A percentile compares a stretch with the other conserved stretches of the same genome.
phyloP scores from a whole-genome alignment of 1,140 invertebrate species.

The Homarus americanus region DNA sequence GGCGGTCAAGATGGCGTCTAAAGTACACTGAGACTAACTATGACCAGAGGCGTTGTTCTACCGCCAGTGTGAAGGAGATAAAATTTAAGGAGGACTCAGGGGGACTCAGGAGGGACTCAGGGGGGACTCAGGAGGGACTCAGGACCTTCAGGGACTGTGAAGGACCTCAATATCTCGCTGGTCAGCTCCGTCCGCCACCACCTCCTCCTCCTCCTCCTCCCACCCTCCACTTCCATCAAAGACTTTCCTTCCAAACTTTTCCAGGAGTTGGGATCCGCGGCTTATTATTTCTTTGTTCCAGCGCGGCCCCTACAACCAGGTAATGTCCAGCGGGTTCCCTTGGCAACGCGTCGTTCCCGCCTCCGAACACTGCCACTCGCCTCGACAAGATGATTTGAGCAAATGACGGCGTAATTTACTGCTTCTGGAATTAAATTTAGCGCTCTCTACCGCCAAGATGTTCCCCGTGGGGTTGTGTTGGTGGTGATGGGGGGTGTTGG shows the following conservation, averaged over 20 bases:
- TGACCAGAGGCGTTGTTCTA: too few species aligned
- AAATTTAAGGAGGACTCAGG: too few species aligned
- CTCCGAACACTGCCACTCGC: conserved; percentile 39
- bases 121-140: neutral
- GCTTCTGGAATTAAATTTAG: neutral
- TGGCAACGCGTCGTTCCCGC: conserved; percentile 71
- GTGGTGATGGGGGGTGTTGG: neutral
- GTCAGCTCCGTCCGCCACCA: neutral
- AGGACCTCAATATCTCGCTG: conserved; percentile 20
- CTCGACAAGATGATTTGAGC: conserved; percentile 56
- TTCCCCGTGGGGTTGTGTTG: neutral
- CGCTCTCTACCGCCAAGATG: neutral
- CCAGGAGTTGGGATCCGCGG: conserved; percentile 65
- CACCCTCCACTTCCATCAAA: conserved; percentile 52
- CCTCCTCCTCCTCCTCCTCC: conserved; percentile 21
- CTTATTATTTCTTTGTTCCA: conserved; percentile 73
- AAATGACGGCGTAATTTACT: conserved; percentile 66
- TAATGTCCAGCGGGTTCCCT: conserved; percentile 69
- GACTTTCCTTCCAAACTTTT: conserved; percentile 67
- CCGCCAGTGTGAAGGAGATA: too few species aligned
- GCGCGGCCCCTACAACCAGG: conserved; percentile 64
- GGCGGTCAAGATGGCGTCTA: too few species aligned
- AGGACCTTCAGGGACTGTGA: neutral
- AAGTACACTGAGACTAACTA: too few species aligned
- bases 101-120: too few species aligned